phyloP scores from a whole-genome alignment of 2,888 invertebrate species.

The Anodontia alba region DNA sequence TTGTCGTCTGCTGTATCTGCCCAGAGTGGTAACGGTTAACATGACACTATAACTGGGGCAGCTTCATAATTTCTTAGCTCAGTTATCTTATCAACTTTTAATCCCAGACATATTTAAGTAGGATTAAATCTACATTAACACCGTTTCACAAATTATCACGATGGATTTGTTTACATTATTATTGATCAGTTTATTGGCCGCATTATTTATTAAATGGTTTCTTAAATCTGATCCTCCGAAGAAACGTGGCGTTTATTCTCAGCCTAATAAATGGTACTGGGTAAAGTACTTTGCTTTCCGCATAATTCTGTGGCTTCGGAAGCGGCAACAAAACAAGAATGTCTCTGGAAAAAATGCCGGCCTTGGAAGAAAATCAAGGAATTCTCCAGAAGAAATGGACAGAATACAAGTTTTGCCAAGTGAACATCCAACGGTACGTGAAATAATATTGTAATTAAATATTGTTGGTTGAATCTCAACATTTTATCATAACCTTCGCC shows the following conservation, averaged over 20 bases:
- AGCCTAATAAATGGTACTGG: conserved; percentile 88
- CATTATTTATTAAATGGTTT: conserved; percentile 38
- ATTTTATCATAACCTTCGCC: not conserved
- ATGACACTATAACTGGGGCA: too few relatives aligned
- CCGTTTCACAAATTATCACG: not conserved
- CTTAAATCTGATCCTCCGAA: conserved; percentile 83
- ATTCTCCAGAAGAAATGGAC: conserved; percentile 87
- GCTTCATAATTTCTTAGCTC: too few relatives aligned
- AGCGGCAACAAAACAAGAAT: conserved; percentile 83
- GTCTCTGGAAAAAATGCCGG: conserved; percentile 81
- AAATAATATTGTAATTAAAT: not conserved
- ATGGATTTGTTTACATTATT: conserved; percentile 47
- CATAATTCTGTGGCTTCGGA: conserved; percentile 87
- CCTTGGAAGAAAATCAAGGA: conserved; percentile 86
- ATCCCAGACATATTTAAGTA: too few relatives aligned
- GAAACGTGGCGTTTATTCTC: conserved; percentile 88
- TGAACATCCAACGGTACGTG: conserved; percentile 84
- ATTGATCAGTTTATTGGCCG: conserved; percentile 25
- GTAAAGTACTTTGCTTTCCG: conserved; percentile 88
- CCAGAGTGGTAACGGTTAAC: too few relatives aligned
- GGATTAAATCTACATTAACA: not conserved
- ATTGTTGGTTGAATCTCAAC: not conserved
- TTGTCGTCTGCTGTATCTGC: too few relatives aligned
- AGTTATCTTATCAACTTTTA: too few relatives aligned
- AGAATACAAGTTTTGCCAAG: conserved; percentile 87